A percentile compares a stretch with the other conserved stretches of the same genome.
These are phyloP conservation scores for Picathartes gymnocephalus DNA, from an alignment of 2,113 vertebrate species.

Conservation along the genomic window DNA sequence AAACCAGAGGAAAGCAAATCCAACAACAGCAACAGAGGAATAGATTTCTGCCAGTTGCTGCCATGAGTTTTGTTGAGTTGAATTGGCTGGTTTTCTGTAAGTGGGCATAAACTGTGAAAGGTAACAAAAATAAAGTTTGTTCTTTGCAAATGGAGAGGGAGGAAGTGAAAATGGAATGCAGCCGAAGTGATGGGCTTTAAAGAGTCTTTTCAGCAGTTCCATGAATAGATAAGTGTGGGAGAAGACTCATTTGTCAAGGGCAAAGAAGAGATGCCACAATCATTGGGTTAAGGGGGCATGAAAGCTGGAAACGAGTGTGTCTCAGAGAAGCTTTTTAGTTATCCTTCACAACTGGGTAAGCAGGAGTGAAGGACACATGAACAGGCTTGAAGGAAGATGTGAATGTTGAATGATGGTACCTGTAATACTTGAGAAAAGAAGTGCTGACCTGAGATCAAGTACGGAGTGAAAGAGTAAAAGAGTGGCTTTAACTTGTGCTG, in stretches of 20 bases:
- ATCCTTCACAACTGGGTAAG: not conserved
- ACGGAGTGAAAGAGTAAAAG: not conserved
- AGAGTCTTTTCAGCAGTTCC: not conserved
- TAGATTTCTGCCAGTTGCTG: not conserved
- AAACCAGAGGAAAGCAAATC: not conserved
- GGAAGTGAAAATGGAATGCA: conserved; percentile 5
- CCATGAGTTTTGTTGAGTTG: not conserved
- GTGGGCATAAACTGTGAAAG: not conserved
- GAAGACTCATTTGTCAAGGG: not conserved
- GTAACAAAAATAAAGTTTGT: conserved; percentile 25
- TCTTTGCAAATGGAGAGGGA: not conserved
- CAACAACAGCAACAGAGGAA: not conserved
- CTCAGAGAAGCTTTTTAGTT: not conserved
- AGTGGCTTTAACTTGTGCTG: not conserved
- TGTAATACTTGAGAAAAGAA: not conserved
- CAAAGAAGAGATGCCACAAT: not conserved
- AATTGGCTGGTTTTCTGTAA: not conserved
- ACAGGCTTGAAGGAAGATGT: not conserved
- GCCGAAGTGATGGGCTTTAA: not conserved
- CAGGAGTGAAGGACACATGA: not conserved
- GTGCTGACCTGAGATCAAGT: not conserved
- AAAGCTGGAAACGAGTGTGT: not conserved
- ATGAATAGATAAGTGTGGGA: conserved; percentile 24
- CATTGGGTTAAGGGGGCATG: not conserved
- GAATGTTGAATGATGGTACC: not conserved